Base-by-base conservation (phyloP, 2,888 invertebrate species). In the Caenorhabditis auriculariae region DNA sequence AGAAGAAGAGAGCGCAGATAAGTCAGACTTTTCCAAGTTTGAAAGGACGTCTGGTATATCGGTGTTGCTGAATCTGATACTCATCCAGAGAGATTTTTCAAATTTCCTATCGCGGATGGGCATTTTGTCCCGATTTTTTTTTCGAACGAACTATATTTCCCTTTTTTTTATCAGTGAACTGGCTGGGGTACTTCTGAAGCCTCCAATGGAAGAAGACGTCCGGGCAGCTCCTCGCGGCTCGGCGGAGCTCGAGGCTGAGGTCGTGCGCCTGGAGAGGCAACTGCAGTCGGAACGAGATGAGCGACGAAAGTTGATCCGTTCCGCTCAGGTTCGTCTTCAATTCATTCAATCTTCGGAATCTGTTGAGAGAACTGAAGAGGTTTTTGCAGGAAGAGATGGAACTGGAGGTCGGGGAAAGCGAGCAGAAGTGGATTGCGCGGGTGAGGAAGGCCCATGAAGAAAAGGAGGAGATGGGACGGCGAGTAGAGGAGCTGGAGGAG, bases 351-450 rank as follows among this genome's bases (percentile, higher is more conserved):
- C 9, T 9, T 32, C n/a, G 19, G 39, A 15, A 21, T 39, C 41
- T 42, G 41, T 39, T 15, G 24, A 41, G 19, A 28, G n/a, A n/a
- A 28, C 35, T 35, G 35, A 12, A 35, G n/a, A 35, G 12, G n/a
- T 35, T 15, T 12, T 55, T 49, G 4, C 56, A 65, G 44, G 63
- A 70, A n/a, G 70, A 70, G 37, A 45, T 67, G 52, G 69, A 70
- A 21, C 27, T 51, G n/a, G 73, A 73, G 43, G 46, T 66, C 15
- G 42, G 60, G 23, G 62, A 61, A 4, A 51, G 60, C 12, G 71
- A 71, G 38, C 60, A 64, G 17, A 49, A 54, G 29, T 71, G 68
- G 69, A 73, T 73, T 66, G 69, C 66, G 44, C 60, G 63, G 39
- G 54, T 69, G 32, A 43, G 69, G 26, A 58, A 54, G 43, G 42